Evolutionary conservation across 2,888 invertebrate genomes (phyloP).

Genomic region (Yponomeuta plumbellus): DNA sequence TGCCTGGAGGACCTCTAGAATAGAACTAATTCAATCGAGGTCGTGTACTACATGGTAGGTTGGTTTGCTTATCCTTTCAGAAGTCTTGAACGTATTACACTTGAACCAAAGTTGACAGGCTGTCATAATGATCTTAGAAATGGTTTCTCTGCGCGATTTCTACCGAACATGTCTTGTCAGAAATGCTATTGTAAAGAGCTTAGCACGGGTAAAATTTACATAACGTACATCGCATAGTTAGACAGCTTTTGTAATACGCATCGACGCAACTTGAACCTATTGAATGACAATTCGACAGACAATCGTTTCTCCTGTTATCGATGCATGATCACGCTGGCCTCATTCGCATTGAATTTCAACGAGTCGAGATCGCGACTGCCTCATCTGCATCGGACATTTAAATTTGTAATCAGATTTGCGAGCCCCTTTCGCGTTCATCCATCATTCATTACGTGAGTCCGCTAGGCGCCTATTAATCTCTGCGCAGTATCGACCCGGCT

Average conservation of each 20-base stretch:
- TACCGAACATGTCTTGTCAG: not conserved
- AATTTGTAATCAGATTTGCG: constrained; percentile 65
- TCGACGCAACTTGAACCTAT: constrained; percentile 20
- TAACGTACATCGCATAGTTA: not conserved
- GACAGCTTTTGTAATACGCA: not conserved
- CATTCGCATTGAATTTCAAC: constrained; percentile 56
- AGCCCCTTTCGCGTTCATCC: constrained; percentile 49
- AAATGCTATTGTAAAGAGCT: not conserved
- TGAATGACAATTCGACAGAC: constrained; percentile 45
- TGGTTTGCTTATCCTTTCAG: too few relatives aligned
- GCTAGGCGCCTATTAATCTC: constrained; percentile 30
- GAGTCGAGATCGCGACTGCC: constrained; percentile 34
- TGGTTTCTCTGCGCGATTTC: not conserved
- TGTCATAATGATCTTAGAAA: not conserved
- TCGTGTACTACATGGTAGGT: too few relatives aligned
- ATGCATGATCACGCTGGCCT: constrained; percentile 48
- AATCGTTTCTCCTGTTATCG: constrained; percentile 30
- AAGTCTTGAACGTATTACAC: too few relatives aligned
- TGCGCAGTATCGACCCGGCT: constrained; percentile 25
- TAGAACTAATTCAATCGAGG: too few relatives aligned
- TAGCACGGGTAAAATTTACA: not conserved
- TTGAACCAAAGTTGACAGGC: too few relatives aligned
- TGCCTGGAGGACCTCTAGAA: too few relatives aligned
- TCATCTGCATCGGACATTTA: constrained; percentile 64
- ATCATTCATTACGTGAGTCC: constrained; percentile 55